These are phyloP conservation scores for Neoaliturus tenellus DNA, from an alignment of 2,888 invertebrate genomes.

Conservation along the genomic window DNA sequence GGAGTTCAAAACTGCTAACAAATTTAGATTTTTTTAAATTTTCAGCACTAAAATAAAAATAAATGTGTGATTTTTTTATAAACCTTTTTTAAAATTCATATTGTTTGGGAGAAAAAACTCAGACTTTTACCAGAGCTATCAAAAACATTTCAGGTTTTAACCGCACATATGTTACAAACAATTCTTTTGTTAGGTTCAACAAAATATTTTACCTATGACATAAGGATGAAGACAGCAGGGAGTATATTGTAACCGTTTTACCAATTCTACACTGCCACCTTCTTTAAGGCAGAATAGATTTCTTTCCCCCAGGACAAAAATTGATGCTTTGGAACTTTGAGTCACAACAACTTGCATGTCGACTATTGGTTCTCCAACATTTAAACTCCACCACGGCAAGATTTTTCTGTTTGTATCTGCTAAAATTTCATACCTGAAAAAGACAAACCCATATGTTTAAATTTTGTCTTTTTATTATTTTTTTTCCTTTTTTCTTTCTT, in stretches of 20 bases:
- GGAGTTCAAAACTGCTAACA: too few relatives aligned
- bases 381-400: slow-evolving; percentile 86
- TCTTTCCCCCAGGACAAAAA: slow-evolving; percentile 89
- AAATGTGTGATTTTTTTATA: too few relatives aligned
- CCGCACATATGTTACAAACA: too few relatives aligned
- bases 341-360: slow-evolving; percentile 78
- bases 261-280: slow-evolving; percentile 86
- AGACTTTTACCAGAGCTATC: too few relatives aligned
- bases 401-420: slow-evolving; percentile 76
- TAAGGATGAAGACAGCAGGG: slow-evolving; percentile 86
- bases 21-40: too few relatives aligned
- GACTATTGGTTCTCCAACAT: slow-evolving; percentile 86
- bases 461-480: too few relatives aligned
- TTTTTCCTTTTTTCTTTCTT: too few relatives aligned
- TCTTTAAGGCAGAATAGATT: slow-evolving; percentile 89
- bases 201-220: slow-evolving; percentile 76
- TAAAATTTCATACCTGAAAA: slow-evolving; percentile 71
- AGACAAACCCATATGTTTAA: background rate
- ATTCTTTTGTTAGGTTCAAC: too few relatives aligned
- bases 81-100: too few relatives aligned
- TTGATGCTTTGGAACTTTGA: slow-evolving; percentile 80
- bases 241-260: slow-evolving; percentile 90
- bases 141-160: too few relatives aligned
- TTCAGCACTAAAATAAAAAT: too few relatives aligned
- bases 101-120: too few relatives aligned